Base-by-base conservation (phyloP, 2,888 invertebrate genomes). In the Phaonia tiefii region DNA sequence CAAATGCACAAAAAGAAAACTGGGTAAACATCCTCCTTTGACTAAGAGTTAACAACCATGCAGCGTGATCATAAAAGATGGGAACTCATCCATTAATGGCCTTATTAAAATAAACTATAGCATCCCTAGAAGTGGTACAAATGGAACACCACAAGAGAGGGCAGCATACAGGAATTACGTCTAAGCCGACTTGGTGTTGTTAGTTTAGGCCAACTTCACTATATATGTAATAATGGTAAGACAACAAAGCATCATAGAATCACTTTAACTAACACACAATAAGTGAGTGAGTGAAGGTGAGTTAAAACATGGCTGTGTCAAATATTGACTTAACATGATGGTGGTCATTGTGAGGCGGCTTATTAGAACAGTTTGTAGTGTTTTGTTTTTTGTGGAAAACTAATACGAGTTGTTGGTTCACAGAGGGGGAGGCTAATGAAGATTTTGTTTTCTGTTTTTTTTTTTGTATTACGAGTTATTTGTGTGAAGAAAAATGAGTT, bases 281-380 rank as follows among this genome's bases (percentile, higher is more conserved):
- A n/a, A 56, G 72, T 54, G 1, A 73, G 42, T 25, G 1, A 73
- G 25, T 15, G 56, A 42, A 54, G 74, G 15, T 51, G 51, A 5
- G 56, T 25, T 54, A 71, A 60, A 69, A 58, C 13, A 66, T 31
- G 42, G 22, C n/a, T 31, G 63, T 63, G 73, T 75, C 79, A 75
- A 81, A 79, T 81, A 80, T 80, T 82, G 79, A 75, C 71, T 78
- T 78, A 80, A 75, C 81, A 79, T 77, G 77, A 42, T 77, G 56
- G n/a, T n/a, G n/a, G 66, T 75, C 71, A 70, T 42, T 65, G 49
- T 22, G 44, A 65, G 51, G 80, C 80, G 77, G 79, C 67, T 67
- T 77, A 73, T 82, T 79, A 82, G 75, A 83, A 82, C 69, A 65
- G 42, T 22, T 39, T 56, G 31, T 37, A 22, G 8, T 58, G 31